Evolutionary conservation across 2,113 vertebrate genomes (phyloP).

Genomic region (Nothoprocta perdicaria): DNA sequence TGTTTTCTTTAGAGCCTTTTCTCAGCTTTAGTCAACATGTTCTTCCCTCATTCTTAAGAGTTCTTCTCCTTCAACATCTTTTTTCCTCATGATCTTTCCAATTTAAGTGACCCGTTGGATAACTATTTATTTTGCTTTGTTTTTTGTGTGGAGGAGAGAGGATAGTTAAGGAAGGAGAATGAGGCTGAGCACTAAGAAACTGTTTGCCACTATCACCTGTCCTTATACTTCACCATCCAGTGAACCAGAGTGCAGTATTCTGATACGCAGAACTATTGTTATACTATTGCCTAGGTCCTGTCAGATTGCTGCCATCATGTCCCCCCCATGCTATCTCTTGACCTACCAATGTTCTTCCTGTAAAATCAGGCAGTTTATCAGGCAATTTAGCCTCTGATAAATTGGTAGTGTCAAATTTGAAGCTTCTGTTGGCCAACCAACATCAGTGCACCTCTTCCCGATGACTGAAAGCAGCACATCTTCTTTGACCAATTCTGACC

Average conservation of each 20-base stretch:
- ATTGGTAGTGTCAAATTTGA: background rate
- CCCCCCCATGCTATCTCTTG: background rate
- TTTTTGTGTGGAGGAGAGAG: background rate
- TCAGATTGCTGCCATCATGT: background rate
- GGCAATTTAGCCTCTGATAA: background rate
- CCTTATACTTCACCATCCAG: background rate
- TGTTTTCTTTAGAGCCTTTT: background rate
- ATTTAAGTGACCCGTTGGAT: background rate
- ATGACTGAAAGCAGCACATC: background rate
- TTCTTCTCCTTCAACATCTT: too few species aligned
- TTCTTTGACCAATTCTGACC: background rate
- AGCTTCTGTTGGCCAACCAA: background rate
- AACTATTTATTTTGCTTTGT: too few species aligned
- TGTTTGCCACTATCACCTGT: background rate
- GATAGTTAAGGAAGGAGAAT: background rate
- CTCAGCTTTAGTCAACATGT: too few species aligned
- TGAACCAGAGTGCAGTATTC: background rate
- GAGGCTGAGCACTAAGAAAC: background rate
- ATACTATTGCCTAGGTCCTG: background rate
- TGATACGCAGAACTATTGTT: background rate
- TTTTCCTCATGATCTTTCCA: background rate
- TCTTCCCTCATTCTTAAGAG: too few species aligned
- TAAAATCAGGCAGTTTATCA: too few species aligned
- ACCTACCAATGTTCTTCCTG: background rate
- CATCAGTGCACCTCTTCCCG: background rate